Conservation (phyloP, 2,888 invertebrate genomes). For the Leucoma salicis region DNA sequence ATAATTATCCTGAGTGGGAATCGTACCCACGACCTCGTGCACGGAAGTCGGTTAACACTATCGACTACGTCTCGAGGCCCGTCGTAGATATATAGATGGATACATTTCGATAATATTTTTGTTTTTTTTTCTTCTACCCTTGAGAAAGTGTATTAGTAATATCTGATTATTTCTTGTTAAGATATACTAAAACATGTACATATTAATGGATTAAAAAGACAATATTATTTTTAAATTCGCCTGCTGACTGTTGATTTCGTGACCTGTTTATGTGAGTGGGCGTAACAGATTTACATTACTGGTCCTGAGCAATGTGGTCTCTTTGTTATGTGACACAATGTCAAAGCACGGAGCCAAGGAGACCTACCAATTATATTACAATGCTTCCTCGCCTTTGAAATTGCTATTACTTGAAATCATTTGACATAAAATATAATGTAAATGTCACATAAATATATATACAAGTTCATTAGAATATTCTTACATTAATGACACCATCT, state of each 20-base stretch:
- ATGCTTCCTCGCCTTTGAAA: slow-evolving; percentile 34
- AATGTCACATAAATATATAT: slow-evolving; percentile 2
- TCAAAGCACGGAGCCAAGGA: slow-evolving; percentile 64
- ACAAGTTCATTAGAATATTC: not conserved
- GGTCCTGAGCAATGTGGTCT: slow-evolving; percentile 52
- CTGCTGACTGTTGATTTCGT: slow-evolving; percentile 27
- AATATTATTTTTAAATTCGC: not conserved
- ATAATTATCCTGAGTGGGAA: no score
- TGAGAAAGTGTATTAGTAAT: no score
- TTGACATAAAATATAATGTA: slow-evolving; percentile 1
- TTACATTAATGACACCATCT: not conserved
- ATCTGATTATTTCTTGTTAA: no score
- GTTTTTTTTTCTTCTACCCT: no score
- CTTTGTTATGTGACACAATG: slow-evolving; percentile 66
- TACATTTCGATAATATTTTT: no score
- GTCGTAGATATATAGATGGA: no score
- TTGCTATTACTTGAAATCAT: not conserved
- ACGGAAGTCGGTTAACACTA: no score
- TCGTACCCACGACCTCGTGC: no score
- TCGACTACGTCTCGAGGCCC: no score
- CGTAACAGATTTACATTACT: slow-evolving; percentile 58
- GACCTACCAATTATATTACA: slow-evolving; percentile 44
- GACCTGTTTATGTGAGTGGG: slow-evolving; percentile 47
- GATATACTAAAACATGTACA: no score
- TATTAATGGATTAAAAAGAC: no score